Evolutionary conservation across 2,797 vertebrate species (phyloP).

Genomic region (Atherinosoma microstoma): DNA sequence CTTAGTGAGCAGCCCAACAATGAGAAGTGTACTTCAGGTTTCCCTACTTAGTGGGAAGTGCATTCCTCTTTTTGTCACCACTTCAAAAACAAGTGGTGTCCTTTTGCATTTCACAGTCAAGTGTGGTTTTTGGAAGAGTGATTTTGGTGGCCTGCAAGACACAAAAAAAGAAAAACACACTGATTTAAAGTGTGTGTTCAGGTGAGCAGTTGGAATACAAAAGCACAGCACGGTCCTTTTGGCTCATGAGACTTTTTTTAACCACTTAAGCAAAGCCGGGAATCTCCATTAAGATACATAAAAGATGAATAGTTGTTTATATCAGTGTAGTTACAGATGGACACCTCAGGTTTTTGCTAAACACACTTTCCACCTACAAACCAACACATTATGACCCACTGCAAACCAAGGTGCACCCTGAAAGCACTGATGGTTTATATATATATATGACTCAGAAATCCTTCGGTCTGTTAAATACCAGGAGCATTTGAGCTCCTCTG

Average conservation of each 20-base stretch:
- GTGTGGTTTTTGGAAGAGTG: slow-evolving; percentile 17
- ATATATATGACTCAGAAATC: slow-evolving; percentile 18
- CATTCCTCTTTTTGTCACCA: slow-evolving; percentile 67
- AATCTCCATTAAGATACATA: neutral
- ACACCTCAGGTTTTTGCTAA: neutral
- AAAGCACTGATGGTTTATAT: slow-evolving; percentile 2
- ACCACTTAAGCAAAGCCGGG: slow-evolving; percentile 9
- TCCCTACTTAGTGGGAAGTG: slow-evolving; percentile 50
- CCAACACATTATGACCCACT: neutral
- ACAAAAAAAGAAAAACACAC: slow-evolving; percentile 29
- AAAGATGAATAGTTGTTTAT: slow-evolving; percentile 14
- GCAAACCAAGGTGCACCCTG: neutral
- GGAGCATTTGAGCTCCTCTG: slow-evolving; percentile 33
- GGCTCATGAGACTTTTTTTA: slow-evolving; percentile 5
- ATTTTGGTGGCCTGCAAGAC: slow-evolving; percentile 21
- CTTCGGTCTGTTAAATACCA: slow-evolving; percentile 1
- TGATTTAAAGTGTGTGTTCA: slow-evolving; percentile 34
- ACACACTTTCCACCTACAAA: too few relatives aligned
- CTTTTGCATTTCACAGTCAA: slow-evolving; percentile 51
- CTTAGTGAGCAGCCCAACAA: slow-evolving; percentile 57
- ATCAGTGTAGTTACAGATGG: neutral
- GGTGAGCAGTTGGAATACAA: slow-evolving; percentile 38
- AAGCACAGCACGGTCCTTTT: slow-evolving; percentile 4
- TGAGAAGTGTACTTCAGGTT: slow-evolving; percentile 61
- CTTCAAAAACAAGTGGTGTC: slow-evolving; percentile 63